Evolutionary conservation across 1,140 invertebrate species (phyloP).

Genomic region (Mya arenaria): DNA sequence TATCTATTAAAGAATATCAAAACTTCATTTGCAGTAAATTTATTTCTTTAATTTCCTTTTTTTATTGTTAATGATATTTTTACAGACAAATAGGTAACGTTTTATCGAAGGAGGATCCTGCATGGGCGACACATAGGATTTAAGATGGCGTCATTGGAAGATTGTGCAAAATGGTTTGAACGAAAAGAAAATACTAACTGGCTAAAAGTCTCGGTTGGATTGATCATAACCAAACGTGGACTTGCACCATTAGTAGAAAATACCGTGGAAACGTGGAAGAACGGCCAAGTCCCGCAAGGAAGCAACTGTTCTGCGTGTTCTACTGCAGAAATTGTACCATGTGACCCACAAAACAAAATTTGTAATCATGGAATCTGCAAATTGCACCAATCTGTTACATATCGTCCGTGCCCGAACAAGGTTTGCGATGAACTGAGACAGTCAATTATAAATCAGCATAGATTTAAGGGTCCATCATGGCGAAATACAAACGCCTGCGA

Average conservation of each 20-base stretch:
- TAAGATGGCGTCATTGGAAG: too few species aligned
- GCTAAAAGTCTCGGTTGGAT: not conserved
- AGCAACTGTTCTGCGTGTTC: not conserved
- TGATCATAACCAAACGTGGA: not conserved
- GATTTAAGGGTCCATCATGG: conserved; percentile 4
- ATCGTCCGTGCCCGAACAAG: not conserved
- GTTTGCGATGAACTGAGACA: not conserved
- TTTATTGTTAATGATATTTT: too few species aligned
- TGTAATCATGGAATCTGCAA: not conserved
- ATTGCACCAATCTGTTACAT: not conserved
- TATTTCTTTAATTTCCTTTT: too few species aligned
- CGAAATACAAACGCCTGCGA: not conserved
- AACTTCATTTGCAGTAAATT: too few species aligned
- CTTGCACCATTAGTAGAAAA: not conserved
- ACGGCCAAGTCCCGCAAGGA: not conserved
- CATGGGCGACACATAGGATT: too few species aligned
- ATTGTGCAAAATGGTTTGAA: too few species aligned
- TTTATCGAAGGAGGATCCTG: too few species aligned
- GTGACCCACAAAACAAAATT: not conserved
- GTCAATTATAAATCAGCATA: not conserved
- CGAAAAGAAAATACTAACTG: not conserved
- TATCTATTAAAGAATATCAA: too few species aligned
- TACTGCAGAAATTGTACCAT: conserved; percentile 1
- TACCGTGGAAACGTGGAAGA: not conserved
- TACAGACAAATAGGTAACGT: too few species aligned